Evolutionary conservation across 2,888 invertebrate species (phyloP), one percentile per base, ranked within the genome.

Genomic region (Caenorhabditis imperialis): DNA sequence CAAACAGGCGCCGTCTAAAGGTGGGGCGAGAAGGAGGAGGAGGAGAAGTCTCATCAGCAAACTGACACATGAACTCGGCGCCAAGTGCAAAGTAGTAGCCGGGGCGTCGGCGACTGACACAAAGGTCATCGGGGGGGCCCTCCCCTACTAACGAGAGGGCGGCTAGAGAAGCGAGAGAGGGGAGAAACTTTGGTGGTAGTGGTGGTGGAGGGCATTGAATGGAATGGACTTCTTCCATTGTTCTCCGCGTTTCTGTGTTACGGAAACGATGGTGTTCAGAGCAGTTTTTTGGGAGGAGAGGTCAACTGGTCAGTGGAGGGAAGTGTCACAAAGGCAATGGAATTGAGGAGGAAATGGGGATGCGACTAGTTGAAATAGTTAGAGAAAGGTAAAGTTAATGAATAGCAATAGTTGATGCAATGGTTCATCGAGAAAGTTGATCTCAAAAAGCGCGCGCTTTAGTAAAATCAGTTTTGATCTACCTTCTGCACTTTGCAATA

Each of bases 51-150:
- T 16, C 18, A n/a, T 16, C n/a, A 18, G 8, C 40, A 18, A 40
- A 16, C 8, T 8, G 40, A 40, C 8, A 40, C 5, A 40, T 16
- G 67, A 67, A 67, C 67, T 67, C 55, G 45, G 44, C 53, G 45
- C 54, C 51, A 51, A 67, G 57, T 57, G 57, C 67, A 51, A 67
- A 57, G 50, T 51, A 57, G 67, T 57, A 44, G 47, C 65, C 50
- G 45, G 27, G 50, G 14, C 62, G 38, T 35, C 62, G 53, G 53
- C 45, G 54, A 23, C 67, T 57, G 57, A 57, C 67, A 58, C 67
- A 67, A 67, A 67, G 67, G 67, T 67, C 67, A 67, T 67, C 57
- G 40, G 57, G 51, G 25, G 30, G 30, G 27, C n/a, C 47, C n/a
- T 4, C 6, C 3, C 8, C 40, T 18, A 18, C 2, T 18, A 7